Conservation (phyloP, 2,797 vertebrate genomes). For the Menidia menidia region DNA sequence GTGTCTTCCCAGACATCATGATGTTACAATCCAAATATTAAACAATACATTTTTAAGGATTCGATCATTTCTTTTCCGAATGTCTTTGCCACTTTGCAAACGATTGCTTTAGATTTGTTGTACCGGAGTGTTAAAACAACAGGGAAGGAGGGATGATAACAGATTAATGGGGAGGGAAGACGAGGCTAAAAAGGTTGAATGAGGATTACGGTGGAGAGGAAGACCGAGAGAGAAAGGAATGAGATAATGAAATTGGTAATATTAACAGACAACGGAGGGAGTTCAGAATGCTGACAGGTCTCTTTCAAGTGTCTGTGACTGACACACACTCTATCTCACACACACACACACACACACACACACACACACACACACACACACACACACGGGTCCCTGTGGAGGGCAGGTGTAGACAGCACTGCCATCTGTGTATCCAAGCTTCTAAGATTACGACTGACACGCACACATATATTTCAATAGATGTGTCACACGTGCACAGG, state of each 20-base stretch:
- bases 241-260: slow-evolving; percentile 55
- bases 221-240: slow-evolving; percentile 11
- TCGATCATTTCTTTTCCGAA: no score
- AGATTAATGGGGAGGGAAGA: not conserved
- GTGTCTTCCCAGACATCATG: no score
- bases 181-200: not conserved
- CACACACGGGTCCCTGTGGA: slow-evolving; percentile 65
- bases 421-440: slow-evolving; percentile 79
- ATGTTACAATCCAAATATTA: no score
- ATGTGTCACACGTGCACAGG: slow-evolving; percentile 1
- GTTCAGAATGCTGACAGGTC: slow-evolving; percentile 76
- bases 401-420: slow-evolving; percentile 74
- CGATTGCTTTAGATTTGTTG: no score
- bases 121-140: not conserved
- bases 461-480: slow-evolving; percentile 50
- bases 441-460: slow-evolving; percentile 66
- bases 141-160: not conserved
- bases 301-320: slow-evolving; percentile 61
- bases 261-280: slow-evolving; percentile 62
- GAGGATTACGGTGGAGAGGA: not conserved
- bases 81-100: no score
- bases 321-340: slow-evolving; percentile 24
- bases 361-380: slow-evolving; percentile 28
- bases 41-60: no score
- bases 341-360: slow-evolving; percentile 40